Evolutionary conservation across 2,113 vertebrate genomes (phyloP).

Genomic region (Thamnaconus septentrionalis): DNA sequence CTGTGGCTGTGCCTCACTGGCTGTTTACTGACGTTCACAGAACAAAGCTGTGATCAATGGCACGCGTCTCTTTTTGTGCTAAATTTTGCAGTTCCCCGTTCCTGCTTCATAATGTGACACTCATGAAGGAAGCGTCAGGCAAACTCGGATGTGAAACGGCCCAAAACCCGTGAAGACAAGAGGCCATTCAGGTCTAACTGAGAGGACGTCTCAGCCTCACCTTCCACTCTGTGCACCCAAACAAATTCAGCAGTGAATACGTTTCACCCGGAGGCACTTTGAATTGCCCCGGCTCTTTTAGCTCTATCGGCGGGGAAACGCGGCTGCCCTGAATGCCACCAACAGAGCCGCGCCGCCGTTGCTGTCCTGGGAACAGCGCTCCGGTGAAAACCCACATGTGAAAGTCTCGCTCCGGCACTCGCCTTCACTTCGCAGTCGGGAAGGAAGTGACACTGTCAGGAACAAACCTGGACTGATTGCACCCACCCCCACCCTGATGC

Average conservation of each 20-base stretch:
- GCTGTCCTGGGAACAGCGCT: slow-evolving; percentile 71
- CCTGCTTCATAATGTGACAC: too few species aligned
- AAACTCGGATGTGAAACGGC: slow-evolving; percentile 51
- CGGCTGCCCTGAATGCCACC: slow-evolving; percentile 70
- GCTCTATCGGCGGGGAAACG: slow-evolving; percentile 60
- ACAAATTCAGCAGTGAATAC: slow-evolving; percentile 67
- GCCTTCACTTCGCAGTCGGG: slow-evolving; percentile 57
- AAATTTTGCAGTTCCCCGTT: not conserved
- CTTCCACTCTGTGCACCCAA: slow-evolving; percentile 44
- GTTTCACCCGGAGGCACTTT: slow-evolving; percentile 60
- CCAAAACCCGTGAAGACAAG: slow-evolving; percentile 40
- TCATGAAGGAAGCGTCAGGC: slow-evolving; percentile 26
- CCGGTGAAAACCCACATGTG: slow-evolving; percentile 61
- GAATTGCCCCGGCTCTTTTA: slow-evolving; percentile 72
- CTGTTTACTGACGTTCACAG: slow-evolving; percentile 36
- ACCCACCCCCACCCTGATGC: slow-evolving; percentile 40
- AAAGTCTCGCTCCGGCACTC: slow-evolving; percentile 66
- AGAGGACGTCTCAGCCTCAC: slow-evolving; percentile 45
- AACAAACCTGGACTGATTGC: slow-evolving; percentile 78
- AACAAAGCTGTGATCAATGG: slow-evolving; percentile 14
- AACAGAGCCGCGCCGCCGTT: slow-evolving; percentile 60
- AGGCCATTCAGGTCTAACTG: slow-evolving; percentile 60
- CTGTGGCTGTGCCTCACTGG: slow-evolving; percentile 50
- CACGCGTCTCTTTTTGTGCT: not conserved
- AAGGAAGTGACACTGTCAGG: slow-evolving; percentile 71